Conservation (phyloP, 2,113 vertebrate genomes). For the Coreoperca whiteheadi region DNA sequence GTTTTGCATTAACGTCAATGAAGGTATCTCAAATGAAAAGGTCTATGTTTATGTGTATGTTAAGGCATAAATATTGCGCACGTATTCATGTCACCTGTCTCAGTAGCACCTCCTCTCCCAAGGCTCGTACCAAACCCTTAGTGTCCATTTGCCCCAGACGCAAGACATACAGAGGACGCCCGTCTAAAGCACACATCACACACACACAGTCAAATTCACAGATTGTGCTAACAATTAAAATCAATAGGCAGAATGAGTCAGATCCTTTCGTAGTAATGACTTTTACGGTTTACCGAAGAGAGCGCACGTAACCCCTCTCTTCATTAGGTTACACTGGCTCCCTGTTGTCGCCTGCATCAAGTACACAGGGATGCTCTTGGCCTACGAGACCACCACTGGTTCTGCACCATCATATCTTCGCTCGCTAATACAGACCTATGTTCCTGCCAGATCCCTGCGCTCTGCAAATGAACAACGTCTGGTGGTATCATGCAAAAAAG, state of each 20-base stretch:
- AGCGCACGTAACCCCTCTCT: too few species aligned
- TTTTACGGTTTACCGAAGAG: too few species aligned
- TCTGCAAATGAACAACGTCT: too few species aligned
- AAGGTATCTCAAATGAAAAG: not conserved
- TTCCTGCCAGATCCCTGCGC: too few species aligned
- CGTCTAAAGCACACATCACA: constrained; percentile 82
- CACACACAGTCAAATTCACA: constrained; percentile 1
- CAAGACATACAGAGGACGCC: constrained; percentile 93
- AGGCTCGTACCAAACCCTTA: constrained; percentile 93
- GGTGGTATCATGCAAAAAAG: too few species aligned
- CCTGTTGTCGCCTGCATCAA: too few species aligned
- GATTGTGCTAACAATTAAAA: not conserved
- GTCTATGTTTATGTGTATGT: not conserved
- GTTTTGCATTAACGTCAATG: not conserved
- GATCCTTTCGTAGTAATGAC: not conserved
- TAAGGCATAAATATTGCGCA: not conserved
- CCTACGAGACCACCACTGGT: too few species aligned
- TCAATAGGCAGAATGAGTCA: not conserved
- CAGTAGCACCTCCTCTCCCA: constrained; percentile 93
- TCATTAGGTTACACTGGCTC: too few species aligned
- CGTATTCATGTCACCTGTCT: constrained; percentile 87
- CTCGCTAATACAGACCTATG: too few species aligned
- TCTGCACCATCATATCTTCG: too few species aligned
- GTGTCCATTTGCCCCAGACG: constrained; percentile 98
- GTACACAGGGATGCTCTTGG: too few species aligned